phyloP scores from a whole-genome alignment of 2,113 vertebrate genomes.

The Myodes glareolus region DNA sequence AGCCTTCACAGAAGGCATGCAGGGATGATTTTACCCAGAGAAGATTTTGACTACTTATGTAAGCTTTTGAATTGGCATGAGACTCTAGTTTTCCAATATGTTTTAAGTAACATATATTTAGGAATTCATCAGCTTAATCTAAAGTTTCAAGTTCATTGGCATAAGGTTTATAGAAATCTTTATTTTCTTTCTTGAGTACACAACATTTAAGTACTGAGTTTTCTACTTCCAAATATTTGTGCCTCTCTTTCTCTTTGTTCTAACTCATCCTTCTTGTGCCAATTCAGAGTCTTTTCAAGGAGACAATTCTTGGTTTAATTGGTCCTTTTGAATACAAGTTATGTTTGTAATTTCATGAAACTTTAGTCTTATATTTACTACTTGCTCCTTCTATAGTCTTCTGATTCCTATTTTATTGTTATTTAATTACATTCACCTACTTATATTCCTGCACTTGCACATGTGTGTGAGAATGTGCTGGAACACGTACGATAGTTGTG shows the following conservation, averaged over 20 bases:
- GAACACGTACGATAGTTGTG: not conserved
- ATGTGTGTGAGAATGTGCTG: no score
- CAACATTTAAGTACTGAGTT: not conserved
- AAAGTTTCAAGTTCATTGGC: slow-evolving; percentile 32
- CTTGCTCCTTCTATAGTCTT: not conserved
- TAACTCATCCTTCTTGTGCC: not conserved
- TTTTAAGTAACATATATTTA: slow-evolving; percentile 32
- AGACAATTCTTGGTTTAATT: not conserved
- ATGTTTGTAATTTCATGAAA: not conserved
- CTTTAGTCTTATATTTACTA: not conserved
- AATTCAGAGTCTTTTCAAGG: slow-evolving; percentile 28
- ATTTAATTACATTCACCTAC: not conserved
- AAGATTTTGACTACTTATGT: slow-evolving; percentile 22
- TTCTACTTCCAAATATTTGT: slow-evolving; percentile 48
- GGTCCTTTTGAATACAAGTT: not conserved
- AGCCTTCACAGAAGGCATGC: not conserved
- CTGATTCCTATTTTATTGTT: not conserved
- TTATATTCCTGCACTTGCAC: not conserved
- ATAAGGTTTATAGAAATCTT: not conserved
- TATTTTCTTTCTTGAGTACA: not conserved
- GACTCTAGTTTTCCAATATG: slow-evolving; percentile 43
- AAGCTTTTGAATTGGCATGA: slow-evolving; percentile 33
- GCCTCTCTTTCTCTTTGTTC: slow-evolving; percentile 27
- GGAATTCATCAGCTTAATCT: slow-evolving; percentile 40
- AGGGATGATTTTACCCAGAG: not conserved